Evolutionary conservation across 2,113 vertebrate species (phyloP).

Genomic region (Elgaria multicarinata): DNA sequence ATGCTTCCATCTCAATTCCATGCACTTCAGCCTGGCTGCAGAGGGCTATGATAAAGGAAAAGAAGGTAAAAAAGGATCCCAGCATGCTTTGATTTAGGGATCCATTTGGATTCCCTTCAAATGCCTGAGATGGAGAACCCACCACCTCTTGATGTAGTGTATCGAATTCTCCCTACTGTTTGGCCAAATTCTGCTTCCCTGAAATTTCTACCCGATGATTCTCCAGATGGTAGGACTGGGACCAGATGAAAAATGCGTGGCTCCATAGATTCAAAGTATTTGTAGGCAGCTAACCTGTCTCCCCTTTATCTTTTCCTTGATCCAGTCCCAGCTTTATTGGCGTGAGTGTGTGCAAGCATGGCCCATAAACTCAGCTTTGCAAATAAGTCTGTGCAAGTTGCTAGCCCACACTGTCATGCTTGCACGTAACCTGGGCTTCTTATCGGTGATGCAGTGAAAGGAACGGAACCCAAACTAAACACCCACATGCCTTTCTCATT

Average conservation of each 20-base stretch:
- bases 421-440: neutral
- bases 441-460: neutral
- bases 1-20: too few relatives aligned
- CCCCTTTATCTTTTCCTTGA: neutral
- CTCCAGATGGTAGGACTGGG: too few relatives aligned
- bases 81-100: too few relatives aligned
- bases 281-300: neutral
- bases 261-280: too few relatives aligned
- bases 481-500: neutral
- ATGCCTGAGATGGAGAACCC: too few relatives aligned
- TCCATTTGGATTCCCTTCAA: too few relatives aligned
- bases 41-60: too few relatives aligned
- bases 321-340: neutral
- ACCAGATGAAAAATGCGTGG: too few relatives aligned
- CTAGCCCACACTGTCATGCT: neutral
- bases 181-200: neutral
- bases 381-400: too few relatives aligned
- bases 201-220: neutral
- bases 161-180: neutral
- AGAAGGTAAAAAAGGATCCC: too few relatives aligned
- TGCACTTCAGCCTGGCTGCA: too few relatives aligned
- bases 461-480: neutral
- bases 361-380: neutral
- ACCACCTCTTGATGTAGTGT: too few relatives aligned
- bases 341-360: neutral